Percentiles rank a stretch among this genome's conserved stretches.
Conservation (phyloP, 2,113 vertebrate species). For the Heterotilapia buettikoferi region DNA sequence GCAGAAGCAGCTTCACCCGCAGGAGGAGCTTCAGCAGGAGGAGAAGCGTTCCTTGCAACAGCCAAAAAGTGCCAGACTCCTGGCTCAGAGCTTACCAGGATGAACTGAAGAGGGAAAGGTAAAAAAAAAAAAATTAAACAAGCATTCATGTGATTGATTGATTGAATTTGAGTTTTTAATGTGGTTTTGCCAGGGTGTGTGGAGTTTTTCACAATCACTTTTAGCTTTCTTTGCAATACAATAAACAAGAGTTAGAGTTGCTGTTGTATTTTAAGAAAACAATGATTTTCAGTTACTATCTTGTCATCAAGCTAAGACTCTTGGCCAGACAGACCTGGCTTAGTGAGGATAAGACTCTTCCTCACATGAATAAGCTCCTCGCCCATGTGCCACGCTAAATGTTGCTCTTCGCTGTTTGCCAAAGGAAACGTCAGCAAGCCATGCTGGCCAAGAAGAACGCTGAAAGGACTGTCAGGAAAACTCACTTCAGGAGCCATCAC, state of each 20-base stretch:
- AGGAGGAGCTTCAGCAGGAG: conserved; percentile 60
- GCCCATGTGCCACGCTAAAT: conserved; percentile 3
- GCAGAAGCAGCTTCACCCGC: conserved; percentile 57
- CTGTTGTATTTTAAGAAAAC: not conserved
- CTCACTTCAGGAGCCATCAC: conserved; percentile 73
- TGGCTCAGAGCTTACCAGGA: conserved; percentile 65
- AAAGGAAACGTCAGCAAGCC: conserved; percentile 68
- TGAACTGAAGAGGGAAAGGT: conserved; percentile 69
- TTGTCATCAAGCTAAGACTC: not conserved
- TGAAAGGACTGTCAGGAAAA: conserved; percentile 52
- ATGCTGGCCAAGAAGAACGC: conserved; percentile 68
- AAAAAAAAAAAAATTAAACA: not conserved
- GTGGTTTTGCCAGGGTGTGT: not conserved
- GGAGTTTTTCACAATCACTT: not conserved
- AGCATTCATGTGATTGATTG: not conserved
- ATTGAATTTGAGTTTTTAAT: not conserved
- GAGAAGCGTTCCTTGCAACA: conserved; percentile 55
- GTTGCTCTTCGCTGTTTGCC: conserved; percentile 5
- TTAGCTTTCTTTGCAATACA: not conserved
- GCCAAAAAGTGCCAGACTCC: conserved; percentile 61
- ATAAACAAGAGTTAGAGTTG: not conserved
- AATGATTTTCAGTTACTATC: not conserved
- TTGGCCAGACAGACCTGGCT: not conserved
- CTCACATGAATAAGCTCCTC: conserved; percentile 38
- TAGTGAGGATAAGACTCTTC: conserved; percentile 24